phyloP scores from a whole-genome alignment of 2,888 invertebrate species.

The Maniola hyperantus region DNA sequence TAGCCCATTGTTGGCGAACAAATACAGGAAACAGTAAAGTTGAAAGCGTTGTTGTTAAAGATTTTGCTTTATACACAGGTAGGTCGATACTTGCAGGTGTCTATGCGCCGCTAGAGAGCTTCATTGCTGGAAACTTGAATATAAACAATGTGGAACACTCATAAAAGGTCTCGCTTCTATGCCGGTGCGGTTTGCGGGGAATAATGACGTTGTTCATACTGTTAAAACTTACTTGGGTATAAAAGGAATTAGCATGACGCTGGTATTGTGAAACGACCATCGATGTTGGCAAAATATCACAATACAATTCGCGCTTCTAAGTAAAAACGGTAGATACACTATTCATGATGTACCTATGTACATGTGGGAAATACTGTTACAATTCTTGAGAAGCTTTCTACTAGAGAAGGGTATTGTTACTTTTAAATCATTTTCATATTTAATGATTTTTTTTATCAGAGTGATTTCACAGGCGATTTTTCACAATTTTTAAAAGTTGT shows the following conservation, averaged over 20 bases:
- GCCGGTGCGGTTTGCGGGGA: slow-evolving; percentile 56
- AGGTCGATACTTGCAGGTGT: slow-evolving; percentile 79
- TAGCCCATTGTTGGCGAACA: slow-evolving; percentile 76
- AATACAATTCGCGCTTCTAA: slow-evolving; percentile 41
- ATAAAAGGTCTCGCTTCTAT: slow-evolving; percentile 44
- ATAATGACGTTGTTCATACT: slow-evolving; percentile 66
- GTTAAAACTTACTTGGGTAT: slow-evolving; percentile 60
- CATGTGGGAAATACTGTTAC: slow-evolving; percentile 31
- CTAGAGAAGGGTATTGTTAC: neutral
- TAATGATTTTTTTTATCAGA: no score
- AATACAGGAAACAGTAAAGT: slow-evolving; percentile 80
- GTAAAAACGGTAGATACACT: slow-evolving; percentile 35
- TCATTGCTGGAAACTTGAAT: slow-evolving; percentile 58
- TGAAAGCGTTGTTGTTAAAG: slow-evolving; percentile 71
- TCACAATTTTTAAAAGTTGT: no score
- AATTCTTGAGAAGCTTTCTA: slow-evolving; percentile 27
- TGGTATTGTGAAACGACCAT: slow-evolving; percentile 45
- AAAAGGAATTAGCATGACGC: slow-evolving; percentile 60
- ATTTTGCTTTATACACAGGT: slow-evolving; percentile 73
- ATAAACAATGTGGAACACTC: slow-evolving; percentile 62
- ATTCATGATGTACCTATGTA: slow-evolving; percentile 24
- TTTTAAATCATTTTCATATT: no score
- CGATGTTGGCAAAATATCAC: slow-evolving; percentile 62
- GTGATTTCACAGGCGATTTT: no score
- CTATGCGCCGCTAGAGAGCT: slow-evolving; percentile 48